These are phyloP conservation scores for Reinhardtius hippoglossoides DNA, from an alignment of 2,113 vertebrate species.

Conservation along the genomic window DNA sequence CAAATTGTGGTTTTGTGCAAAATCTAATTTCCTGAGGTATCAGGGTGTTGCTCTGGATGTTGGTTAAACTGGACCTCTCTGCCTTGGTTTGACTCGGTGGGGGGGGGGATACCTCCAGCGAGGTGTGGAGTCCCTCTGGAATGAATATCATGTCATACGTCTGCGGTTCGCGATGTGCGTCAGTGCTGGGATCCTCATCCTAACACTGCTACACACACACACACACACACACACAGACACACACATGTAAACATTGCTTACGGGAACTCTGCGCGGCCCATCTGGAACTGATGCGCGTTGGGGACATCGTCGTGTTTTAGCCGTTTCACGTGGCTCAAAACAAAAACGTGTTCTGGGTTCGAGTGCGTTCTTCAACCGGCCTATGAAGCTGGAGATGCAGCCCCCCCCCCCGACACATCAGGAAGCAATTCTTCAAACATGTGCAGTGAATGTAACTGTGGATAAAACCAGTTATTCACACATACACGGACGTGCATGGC, in stretches of 20 bases:
- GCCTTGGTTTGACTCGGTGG: too few species aligned
- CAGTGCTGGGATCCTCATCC: background rate
- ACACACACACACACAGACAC: too few species aligned
- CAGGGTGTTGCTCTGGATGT: background rate
- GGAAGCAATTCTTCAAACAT: slow-evolving; percentile 30
- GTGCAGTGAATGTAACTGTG: background rate
- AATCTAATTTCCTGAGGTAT: background rate
- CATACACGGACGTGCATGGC: slow-evolving; percentile 17
- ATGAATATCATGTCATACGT: background rate
- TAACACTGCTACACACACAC: too few species aligned
- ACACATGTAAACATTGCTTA: slow-evolving; percentile 8
- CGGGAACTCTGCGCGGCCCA: slow-evolving; percentile 3
- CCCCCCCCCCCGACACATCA: slow-evolving; percentile 9
- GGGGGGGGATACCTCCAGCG: background rate
- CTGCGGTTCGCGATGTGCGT: background rate
- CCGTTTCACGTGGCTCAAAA: slow-evolving; percentile 31
- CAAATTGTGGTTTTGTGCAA: background rate
- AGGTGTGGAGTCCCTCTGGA: background rate
- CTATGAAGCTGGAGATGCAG: background rate
- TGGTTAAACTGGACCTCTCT: background rate
- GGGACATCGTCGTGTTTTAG: background rate
- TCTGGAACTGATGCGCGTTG: slow-evolving; percentile 31
- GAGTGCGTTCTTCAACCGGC: slow-evolving; percentile 6
- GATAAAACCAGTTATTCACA: slow-evolving; percentile 22
- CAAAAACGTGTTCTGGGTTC: slow-evolving; percentile 44